phyloP scores from a whole-genome alignment of 2,888 invertebrate species.

The Drosophila limbata region DNA sequence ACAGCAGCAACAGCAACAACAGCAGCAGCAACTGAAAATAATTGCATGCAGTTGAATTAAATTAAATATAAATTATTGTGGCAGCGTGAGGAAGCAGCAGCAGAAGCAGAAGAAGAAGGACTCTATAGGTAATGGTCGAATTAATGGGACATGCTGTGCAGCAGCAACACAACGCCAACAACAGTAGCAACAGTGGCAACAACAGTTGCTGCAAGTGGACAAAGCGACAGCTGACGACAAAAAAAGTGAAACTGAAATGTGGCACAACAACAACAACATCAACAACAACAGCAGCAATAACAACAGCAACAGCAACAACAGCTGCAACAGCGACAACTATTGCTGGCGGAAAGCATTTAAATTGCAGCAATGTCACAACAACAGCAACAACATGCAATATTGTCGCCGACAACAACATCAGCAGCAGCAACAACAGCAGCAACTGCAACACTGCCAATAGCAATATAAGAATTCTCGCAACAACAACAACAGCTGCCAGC shows the following conservation, averaged over 20 bases:
- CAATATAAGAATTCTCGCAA: constrained; percentile 17
- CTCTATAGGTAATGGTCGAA: constrained; percentile 51
- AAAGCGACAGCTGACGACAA: constrained; percentile 41
- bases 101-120: neutral
- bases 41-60: constrained; percentile 27
- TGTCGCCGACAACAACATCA: neutral
- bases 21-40: constrained; percentile 23
- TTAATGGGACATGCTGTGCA: constrained; percentile 57
- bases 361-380: constrained; percentile 19
- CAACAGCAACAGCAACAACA: constrained; percentile 21
- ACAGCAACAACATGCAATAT: neutral
- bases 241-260: constrained; percentile 60
- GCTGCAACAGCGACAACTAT: constrained; percentile 31
- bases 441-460: constrained; percentile 22
- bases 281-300: constrained; percentile 24
- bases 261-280: constrained; percentile 14
- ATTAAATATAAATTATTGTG: constrained; percentile 40
- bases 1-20: constrained; percentile 30
- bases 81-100: neutral
- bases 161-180: constrained; percentile 39
- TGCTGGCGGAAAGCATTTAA: constrained; percentile 45
- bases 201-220: constrained; percentile 20
- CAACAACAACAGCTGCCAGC: constrained; percentile 17
- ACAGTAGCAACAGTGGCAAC: constrained; percentile 13
- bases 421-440: constrained; percentile 6